Evolutionary conservation across 2,113 vertebrate genomes (phyloP).

Genomic region (Rhinoptilus africanus): DNA sequence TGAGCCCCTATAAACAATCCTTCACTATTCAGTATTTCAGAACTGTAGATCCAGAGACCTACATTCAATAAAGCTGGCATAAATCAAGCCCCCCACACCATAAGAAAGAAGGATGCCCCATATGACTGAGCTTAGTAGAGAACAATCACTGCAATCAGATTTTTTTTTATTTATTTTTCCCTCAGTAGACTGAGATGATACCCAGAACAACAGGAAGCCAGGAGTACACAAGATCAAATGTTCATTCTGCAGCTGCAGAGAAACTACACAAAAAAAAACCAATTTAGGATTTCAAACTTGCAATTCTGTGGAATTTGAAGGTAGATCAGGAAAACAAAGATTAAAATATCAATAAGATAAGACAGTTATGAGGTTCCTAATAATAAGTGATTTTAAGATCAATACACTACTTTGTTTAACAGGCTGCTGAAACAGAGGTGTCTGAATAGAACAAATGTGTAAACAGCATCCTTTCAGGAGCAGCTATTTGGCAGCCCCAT

Average conservation of each 20-base stretch:
- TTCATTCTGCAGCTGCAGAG: not conserved
- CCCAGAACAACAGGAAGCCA: not conserved
- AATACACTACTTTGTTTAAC: not conserved
- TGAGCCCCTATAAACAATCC: not conserved
- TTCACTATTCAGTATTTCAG: not conserved
- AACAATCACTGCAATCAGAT: not conserved
- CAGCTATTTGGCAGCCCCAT: not conserved
- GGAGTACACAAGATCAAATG: not conserved
- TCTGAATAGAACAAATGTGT: not conserved
- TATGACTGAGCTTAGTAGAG: not conserved
- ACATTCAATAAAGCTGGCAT: not conserved
- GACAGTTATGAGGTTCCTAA: not conserved
- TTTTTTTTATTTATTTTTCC: not conserved
- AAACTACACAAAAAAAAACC: not conserved
- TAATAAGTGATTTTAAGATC: not conserved
- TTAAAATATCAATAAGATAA: not conserved
- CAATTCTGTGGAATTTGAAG: not conserved
- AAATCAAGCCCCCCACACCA: not conserved
- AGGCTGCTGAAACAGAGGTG: not conserved
- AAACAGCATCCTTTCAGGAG: not conserved
- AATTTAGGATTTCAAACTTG: not conserved
- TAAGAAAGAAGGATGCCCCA: not conserved
- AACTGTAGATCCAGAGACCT: not conserved
- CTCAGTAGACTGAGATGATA: not conserved
- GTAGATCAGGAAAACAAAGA: not conserved